A percentile compares a stretch with the other conserved stretches of the same genome.
Conservation (phyloP, 1,140 invertebrate species). For the Drosophila sulfurigaster region DNA sequence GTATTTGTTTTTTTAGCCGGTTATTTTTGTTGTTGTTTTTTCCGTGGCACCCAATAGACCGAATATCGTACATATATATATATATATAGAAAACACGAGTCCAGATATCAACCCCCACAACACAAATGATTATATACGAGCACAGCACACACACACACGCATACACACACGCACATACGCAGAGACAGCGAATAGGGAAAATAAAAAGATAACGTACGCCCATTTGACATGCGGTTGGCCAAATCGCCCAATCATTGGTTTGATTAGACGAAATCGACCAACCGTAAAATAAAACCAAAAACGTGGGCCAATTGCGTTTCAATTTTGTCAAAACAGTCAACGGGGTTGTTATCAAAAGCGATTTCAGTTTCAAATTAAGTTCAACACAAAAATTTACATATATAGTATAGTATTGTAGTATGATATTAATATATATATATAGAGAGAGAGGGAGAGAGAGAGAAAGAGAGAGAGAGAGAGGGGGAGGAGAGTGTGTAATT, state of each 20-base stretch:
- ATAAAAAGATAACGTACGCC: slow-evolving; percentile 83
- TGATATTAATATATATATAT: too few species aligned
- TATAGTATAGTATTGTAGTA: slow-evolving; percentile 4
- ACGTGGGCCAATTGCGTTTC: slow-evolving; percentile 30
- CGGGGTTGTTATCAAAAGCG: slow-evolving; percentile 48
- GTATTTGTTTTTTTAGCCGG: slow-evolving; percentile 15
- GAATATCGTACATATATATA: background rate
- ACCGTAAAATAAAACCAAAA: slow-evolving; percentile 41
- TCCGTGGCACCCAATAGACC: slow-evolving; percentile 63
- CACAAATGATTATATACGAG: slow-evolving; percentile 28
- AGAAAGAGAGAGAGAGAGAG: slow-evolving; percentile 53
- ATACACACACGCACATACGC: background rate
- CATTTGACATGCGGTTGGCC: slow-evolving; percentile 68
- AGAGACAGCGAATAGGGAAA: slow-evolving; percentile 67
- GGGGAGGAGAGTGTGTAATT: slow-evolving; percentile 65
- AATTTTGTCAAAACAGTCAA: slow-evolving; percentile 34
- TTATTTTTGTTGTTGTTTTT: background rate
- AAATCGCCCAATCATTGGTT: slow-evolving; percentile 33
- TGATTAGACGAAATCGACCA: slow-evolving; percentile 58
- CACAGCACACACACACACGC: slow-evolving; percentile 44
- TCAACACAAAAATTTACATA: background rate
- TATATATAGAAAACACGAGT: slow-evolving; percentile 45
- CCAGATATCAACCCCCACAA: slow-evolving; percentile 82
- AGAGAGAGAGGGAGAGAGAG: slow-evolving; percentile 3
- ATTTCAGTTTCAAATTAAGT: background rate